Evolutionary conservation across 2,797 vertebrate species (phyloP), one percentile per base, ranked within the genome.

Genomic region (Eulemur coronatus): DNA sequence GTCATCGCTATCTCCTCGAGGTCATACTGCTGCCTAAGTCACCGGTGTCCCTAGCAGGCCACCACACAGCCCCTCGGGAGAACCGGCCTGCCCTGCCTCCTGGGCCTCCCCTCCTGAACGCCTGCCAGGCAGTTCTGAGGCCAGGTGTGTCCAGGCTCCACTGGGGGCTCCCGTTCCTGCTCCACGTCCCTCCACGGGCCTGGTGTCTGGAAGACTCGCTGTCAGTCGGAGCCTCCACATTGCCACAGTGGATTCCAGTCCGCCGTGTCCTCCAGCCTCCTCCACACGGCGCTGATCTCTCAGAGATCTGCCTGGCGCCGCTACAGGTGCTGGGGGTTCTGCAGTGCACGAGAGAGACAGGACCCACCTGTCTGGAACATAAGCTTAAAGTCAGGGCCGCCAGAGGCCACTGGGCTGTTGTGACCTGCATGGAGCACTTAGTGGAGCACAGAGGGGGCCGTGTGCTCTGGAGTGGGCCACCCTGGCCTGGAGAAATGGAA

Each of bases 31-130:
- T 2, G 41, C 17, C 72, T 12, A 18, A 38, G 30, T 17, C 48
- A 7, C 61, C 3, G 0, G 30, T 13, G 69, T 30, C 65, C 65
- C 26, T 9, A 13, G 57, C 10, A n/a, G 14, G 41, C 20, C 22
- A 0, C 43, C 12, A n/a, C 4, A 3, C 4, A 0, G 59, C 26
- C 2, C 28, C 15, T 20, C 0, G 4, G 1, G 72, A 24, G 55
- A 10, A 11, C n/a, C 2, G 1, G 33, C 61, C 81, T 63, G 61
- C 4, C 1, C 65, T 73, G 75, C 38, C 11, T 26, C 38, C 22
- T n/a, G 43, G 55, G 63, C 20, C 3, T 50, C 57, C 35, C 30
- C 41, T 6, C 24, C 41, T n/a, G 73, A 80, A 12, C 33, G 5
- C 13, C 69, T 46, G 33, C 24, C 1, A 41, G n/a, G 2, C 12